Percentiles rank a stretch among this genome's conserved stretches.
Evolutionary conservation across 2,113 vertebrate genomes (phyloP).

Genomic region (Epinephelus fuscoguttatus): DNA sequence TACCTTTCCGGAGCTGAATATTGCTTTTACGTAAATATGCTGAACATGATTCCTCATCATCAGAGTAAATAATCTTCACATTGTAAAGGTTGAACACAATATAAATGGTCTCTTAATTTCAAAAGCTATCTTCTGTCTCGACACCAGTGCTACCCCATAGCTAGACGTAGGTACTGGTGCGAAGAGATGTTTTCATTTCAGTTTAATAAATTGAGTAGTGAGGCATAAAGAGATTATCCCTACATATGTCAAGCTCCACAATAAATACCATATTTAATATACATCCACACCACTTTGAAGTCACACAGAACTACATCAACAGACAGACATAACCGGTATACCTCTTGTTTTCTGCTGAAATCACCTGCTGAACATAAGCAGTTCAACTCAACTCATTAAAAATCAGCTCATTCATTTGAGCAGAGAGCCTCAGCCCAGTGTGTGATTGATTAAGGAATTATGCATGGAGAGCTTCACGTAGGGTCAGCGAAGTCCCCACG

Average conservation of each 20-base stretch:
- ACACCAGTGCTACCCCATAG: constrained; percentile 25
- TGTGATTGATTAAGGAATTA: constrained; percentile 8
- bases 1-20: neutral
- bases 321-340: constrained; percentile 68
- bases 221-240: constrained; percentile 35
- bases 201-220: neutral
- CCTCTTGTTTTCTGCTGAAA: constrained; percentile 72
- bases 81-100: constrained; percentile 18
- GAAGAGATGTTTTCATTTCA: constrained; percentile 35
- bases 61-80: constrained; percentile 5
- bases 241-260: constrained; percentile 27
- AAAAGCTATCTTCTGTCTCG: constrained; percentile 18
- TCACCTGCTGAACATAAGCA: constrained; percentile 45
- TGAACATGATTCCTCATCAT: constrained; percentile 20
- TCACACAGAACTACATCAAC: constrained; percentile 38
- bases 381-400: constrained; percentile 16
- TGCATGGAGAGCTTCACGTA: constrained; percentile 10
- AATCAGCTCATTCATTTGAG: constrained; percentile 12
- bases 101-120: neutral
- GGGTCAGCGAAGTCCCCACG: constrained; percentile 26
- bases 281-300: constrained; percentile 40
- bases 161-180: constrained; percentile 15
- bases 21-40: neutral
- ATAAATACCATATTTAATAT: constrained; percentile 20
- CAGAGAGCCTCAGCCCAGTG: constrained; percentile 3